These are phyloP conservation scores for Cecropterus lyciades DNA, from an alignment of 1,140 invertebrate genomes.

Conservation along the genomic window DNA sequence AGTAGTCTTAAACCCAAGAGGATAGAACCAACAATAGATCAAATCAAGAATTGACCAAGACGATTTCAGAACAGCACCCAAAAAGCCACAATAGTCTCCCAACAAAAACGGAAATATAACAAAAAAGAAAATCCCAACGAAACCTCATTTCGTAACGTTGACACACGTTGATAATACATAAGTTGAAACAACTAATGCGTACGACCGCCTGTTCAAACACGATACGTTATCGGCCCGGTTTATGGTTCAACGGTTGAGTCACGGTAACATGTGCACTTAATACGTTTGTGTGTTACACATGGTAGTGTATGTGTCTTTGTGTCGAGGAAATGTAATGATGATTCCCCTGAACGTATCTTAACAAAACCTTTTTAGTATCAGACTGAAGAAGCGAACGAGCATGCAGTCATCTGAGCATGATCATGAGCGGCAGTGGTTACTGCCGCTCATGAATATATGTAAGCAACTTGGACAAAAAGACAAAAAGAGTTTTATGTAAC, in stretches of 20 bases:
- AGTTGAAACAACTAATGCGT: slow-evolving; percentile 16
- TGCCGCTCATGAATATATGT: no score
- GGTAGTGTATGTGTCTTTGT: slow-evolving; percentile 1
- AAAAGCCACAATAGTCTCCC: background rate
- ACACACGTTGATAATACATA: slow-evolving; percentile 22
- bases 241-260: slow-evolving; percentile 58
- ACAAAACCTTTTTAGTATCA: no score
- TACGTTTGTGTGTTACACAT: slow-evolving; percentile 11
- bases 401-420: no score
- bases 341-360: no score
- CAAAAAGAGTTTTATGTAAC: no score
- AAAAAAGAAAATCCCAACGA: slow-evolving; percentile 14
- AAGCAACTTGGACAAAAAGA: no score
- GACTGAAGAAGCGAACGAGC: no score
- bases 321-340: background rate
- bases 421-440: no score
- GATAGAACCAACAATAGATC: no score
- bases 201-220: slow-evolving; percentile 55
- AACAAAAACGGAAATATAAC: background rate
- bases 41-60: no score
- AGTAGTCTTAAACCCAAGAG: no score
- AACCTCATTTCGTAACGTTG: slow-evolving; percentile 9
- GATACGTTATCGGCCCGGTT: slow-evolving; percentile 63
- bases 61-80: no score
- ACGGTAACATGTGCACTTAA: slow-evolving; percentile 34